phyloP scores from a whole-genome alignment of 2,113 vertebrate species.

The Elaphurus davidianus region DNA sequence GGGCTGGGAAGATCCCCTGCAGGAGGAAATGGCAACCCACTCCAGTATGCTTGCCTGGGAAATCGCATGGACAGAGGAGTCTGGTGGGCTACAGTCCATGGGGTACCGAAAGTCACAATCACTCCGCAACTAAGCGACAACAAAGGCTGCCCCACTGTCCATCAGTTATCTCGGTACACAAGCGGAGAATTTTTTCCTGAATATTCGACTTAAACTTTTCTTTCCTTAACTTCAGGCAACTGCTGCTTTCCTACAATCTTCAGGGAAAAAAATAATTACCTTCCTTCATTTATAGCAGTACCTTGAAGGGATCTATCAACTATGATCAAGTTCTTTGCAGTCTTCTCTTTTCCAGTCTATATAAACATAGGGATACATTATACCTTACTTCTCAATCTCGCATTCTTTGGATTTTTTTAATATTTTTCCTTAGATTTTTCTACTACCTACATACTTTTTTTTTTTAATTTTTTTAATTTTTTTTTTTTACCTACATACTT shows the following conservation, averaged over 20 bases:
- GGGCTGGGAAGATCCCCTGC: neutral
- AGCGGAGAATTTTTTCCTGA: neutral
- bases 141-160: neutral
- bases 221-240: neutral
- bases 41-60: neutral
- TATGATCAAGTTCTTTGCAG: neutral
- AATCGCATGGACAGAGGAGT: neutral
- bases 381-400: neutral
- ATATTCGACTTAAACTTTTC: neutral
- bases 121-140: neutral
- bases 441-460: neutral
- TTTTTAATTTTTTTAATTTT: too few species aligned
- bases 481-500: too few species aligned
- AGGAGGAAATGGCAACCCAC: neutral
- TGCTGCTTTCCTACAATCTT: neutral
- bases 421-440: neutral
- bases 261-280: neutral
- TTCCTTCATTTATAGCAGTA: slow-evolving; percentile 6
- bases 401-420: neutral
- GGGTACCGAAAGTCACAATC: neutral
- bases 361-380: neutral
- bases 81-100: neutral
- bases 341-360: neutral
- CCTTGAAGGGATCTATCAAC: neutral
- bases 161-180: neutral